These are phyloP conservation scores for Kradibia gibbosae DNA, from an alignment of 1,140 invertebrate species.

Conservation along the genomic window DNA sequence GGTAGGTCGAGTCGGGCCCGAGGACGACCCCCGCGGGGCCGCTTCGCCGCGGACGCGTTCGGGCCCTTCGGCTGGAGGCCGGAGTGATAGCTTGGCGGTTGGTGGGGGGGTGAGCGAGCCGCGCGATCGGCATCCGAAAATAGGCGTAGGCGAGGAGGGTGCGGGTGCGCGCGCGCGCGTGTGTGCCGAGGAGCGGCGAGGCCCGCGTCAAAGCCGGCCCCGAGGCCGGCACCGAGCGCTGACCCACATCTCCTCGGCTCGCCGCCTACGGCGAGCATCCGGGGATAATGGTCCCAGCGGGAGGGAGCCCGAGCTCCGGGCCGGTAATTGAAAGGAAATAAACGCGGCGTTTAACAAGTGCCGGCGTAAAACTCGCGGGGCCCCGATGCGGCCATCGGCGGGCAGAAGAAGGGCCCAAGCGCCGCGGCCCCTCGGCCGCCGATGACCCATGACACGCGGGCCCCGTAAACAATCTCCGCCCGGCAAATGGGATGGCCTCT, in stretches of 20 bases:
- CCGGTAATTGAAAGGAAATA: slow-evolving; percentile 50
- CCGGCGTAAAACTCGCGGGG: slow-evolving; percentile 7
- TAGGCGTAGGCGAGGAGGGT: not conserved
- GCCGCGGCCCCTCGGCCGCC: not conserved
- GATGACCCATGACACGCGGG: slow-evolving; percentile 37
- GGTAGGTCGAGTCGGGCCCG: too few species aligned
- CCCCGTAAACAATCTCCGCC: slow-evolving; percentile 40
- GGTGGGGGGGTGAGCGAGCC: too few species aligned
- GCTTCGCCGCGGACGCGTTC: too few species aligned
- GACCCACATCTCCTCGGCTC: slow-evolving; percentile 33
- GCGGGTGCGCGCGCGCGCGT: too few species aligned
- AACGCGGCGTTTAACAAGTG: slow-evolving; percentile 45
- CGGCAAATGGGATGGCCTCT: slow-evolving; percentile 12
- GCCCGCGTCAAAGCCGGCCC: not conserved
- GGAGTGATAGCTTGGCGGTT: too few species aligned
- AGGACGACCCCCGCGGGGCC: too few species aligned
- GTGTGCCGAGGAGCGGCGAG: not conserved
- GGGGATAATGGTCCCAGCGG: slow-evolving; percentile 46
- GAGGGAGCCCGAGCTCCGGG: not conserved
- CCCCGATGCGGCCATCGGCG: slow-evolving; percentile 22
- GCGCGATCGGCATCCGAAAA: not conserved
- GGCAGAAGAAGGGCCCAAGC: not conserved
- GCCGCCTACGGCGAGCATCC: slow-evolving; percentile 38
- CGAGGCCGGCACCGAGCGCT: not conserved
- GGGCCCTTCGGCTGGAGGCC: too few species aligned